Evolutionary conservation across 2,113 vertebrate species (phyloP).

Genomic region (Thomomys bottae): DNA sequence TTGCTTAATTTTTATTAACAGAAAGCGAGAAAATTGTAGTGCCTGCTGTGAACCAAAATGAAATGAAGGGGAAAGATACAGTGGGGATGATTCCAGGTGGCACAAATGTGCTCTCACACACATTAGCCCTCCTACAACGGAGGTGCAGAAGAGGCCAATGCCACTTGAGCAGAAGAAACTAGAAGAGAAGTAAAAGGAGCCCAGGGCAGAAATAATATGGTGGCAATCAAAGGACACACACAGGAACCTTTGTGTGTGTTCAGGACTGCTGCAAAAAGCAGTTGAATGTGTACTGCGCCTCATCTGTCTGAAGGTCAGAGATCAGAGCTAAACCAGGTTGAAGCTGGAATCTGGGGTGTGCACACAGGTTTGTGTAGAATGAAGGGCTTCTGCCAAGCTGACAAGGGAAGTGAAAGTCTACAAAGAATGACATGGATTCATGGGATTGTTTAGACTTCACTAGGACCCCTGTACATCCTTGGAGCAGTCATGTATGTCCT

Average conservation of each 20-base stretch:
- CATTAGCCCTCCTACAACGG: background rate
- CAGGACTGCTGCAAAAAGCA: background rate
- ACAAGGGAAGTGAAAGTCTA: background rate
- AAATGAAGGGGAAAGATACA: conserved; percentile 61
- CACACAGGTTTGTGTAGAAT: background rate
- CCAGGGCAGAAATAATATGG: background rate
- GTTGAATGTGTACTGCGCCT: background rate
- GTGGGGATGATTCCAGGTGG: conserved; percentile 70
- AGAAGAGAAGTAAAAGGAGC: background rate
- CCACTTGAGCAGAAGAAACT: background rate
- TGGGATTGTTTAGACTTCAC: background rate
- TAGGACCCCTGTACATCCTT: background rate
- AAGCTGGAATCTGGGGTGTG: background rate
- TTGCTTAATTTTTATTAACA: conserved; percentile 82
- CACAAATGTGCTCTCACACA: conserved; percentile 17
- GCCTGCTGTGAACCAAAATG: conserved; percentile 54
- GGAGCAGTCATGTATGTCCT: background rate
- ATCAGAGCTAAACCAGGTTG: background rate
- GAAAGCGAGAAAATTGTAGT: conserved; percentile 61
- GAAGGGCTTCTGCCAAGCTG: background rate
- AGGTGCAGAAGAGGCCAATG: background rate
- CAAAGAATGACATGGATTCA: background rate
- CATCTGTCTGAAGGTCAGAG: background rate
- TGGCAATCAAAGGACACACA: background rate
- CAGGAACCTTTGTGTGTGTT: background rate